Evolutionary conservation across 1,140 invertebrate species (phyloP), one percentile per base, ranked within the genome.

Genomic region (Brachionus asplanchnoidis): DNA sequence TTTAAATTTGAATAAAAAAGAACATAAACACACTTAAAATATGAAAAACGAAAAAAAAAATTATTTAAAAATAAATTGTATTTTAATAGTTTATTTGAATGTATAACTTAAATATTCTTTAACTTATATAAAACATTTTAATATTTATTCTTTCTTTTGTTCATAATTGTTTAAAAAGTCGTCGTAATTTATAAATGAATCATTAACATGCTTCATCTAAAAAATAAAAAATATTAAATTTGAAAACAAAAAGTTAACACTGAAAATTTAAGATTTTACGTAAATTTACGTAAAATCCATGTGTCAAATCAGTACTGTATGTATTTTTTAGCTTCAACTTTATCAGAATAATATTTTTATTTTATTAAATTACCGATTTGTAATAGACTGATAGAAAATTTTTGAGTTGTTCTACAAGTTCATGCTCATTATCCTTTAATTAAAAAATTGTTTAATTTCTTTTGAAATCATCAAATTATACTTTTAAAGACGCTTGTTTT

Each of bases 381-480:
- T 77, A 77, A 77, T 77, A 77, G n/a, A 50, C 20, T n/a, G 40
- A 50, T 14, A 77, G 20, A 77, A 77, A 77, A 77, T 28, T 77
- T 77, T 77, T 77, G n/a, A 77, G 26, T 23, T 77, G 44, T 9
- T 77, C 44, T 77, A 50, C 50, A 20, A 50, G 26, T 20, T 50
- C 11, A n/a, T 77, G 17, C 23, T 77, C 20, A 50, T 77, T 77
- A 12, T 73, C 68, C 68, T 73, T 42, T n/a, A 40, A 20, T 4
- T n/a, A 20, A 23, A 17, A 23, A 23, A 14, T 32, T n/a, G 32
- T 32, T 32, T 73, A 44, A 8, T 42, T 23, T 60, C n/a, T 68
- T 68, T 14, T 12, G n/a, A 68, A 28, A 32, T 0, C 4, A 32
- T 14, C 3, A 28, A 42, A 23, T n/a, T 17, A 2, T 50, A 77